Evolutionary conservation across 2,888 invertebrate genomes (phyloP), one percentile per base, ranked within the genome.

Genomic region (Candidula unifasciata): DNA sequence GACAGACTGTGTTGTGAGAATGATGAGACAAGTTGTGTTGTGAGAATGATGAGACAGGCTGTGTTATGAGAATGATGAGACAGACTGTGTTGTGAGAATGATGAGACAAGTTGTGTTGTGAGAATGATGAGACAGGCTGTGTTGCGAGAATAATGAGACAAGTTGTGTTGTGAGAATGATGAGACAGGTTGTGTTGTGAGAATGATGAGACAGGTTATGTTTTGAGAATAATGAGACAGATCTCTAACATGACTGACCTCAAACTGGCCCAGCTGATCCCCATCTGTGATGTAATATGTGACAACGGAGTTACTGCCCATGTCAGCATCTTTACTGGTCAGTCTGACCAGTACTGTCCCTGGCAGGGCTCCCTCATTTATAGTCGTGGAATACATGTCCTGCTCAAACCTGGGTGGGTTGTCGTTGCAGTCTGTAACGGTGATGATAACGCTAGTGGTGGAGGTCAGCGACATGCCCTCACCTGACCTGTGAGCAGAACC

Each of bases 391-490:
- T 97, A 96, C 81, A 94, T 94, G 18, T 94, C 94, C 88, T 95
- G 95, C 87, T 95, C 95, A 94, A 98, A 98, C 33, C 94, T 93
- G 0, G 97, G 97, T 54, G 97, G 96, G 93, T 97, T 97, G 94
- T 99, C 99, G 94, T 99, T 98, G 94, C 97, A 97, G 94, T 99
- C 98, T 87, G 96, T 95, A 21, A 99, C 95, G 82, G 96, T 95
- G 82, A 99, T 95, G 0, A 98, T 96, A 79, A 96, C 95, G 21
- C 96, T 96, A 89, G 96, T 95, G 52, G 97, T 95, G 16, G 87
- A 84, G n/a, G 82, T 86, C 66, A 85, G 83, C 10, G 66, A 68
- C 33, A 44, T 54, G 6, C 81, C 80, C 13, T 79, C 52, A 0
- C 84, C 82, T n/a, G 80, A 54, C 16, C 80, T 82, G 30, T 80